Percentiles rank a stretch among this genome's conserved stretches.
phyloP scores from a whole-genome alignment of 2,888 invertebrate species.

The Heteropelma amictum region DNA sequence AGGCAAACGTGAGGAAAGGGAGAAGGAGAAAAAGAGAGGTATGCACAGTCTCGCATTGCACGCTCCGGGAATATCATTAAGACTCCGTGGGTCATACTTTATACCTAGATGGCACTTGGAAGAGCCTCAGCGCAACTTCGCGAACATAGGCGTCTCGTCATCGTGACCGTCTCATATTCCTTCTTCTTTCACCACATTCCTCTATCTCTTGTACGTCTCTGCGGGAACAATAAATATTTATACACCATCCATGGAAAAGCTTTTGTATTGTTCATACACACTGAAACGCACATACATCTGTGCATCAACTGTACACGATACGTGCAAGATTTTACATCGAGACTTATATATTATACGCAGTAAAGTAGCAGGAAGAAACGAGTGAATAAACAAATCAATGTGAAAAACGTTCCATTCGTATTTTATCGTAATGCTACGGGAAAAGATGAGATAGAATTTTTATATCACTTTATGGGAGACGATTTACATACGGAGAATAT shows the following conservation, averaged over 20 bases:
- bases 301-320: background rate
- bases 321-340: background rate
- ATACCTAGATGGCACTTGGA: constrained; percentile 30
- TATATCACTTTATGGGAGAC: no score
- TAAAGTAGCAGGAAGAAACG: background rate
- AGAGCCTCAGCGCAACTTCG: constrained; percentile 11
- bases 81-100: constrained; percentile 38
- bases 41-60: constrained; percentile 36
- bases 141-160: constrained; percentile 30
- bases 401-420: background rate
- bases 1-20: background rate
- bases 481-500: no score
- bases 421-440: background rate
- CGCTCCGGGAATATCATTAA: constrained; percentile 54
- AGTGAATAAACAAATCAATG: background rate
- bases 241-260: constrained; percentile 33
- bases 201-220: constrained; percentile 7
- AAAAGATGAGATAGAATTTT: background rate
- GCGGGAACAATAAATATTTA: constrained; percentile 49
- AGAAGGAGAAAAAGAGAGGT: constrained; percentile 30
- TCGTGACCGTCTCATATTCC: constrained; percentile 51
- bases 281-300: background rate
- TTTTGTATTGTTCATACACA: constrained; percentile 13
- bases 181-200: constrained; percentile 42
- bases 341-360: constrained; percentile 3